These are phyloP conservation scores for Cryptotis parvus DNA, from an alignment of 2,113 vertebrate genomes.

Conservation along the genomic window DNA sequence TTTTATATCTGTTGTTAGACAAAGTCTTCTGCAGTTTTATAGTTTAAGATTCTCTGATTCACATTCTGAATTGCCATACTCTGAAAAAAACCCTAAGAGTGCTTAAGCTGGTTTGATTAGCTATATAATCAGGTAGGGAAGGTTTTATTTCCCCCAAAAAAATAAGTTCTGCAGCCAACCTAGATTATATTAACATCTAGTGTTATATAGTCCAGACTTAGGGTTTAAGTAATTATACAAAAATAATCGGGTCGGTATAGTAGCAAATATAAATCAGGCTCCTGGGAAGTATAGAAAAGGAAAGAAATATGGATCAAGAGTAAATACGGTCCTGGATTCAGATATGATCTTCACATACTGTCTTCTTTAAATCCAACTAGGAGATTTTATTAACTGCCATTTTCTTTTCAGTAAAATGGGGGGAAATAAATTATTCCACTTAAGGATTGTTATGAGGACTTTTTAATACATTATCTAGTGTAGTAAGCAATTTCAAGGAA, in stretches of 20 bases:
- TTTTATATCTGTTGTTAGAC: conserved; percentile 29
- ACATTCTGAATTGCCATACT: background rate
- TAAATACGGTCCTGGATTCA: background rate
- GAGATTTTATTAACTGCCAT: background rate
- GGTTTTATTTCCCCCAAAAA: background rate
- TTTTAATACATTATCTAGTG: conserved; percentile 45
- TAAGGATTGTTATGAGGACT: background rate
- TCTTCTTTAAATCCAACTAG: background rate
- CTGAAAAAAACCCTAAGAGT: conserved; percentile 2
- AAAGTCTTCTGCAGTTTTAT: background rate
- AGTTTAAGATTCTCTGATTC: background rate
- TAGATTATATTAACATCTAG: background rate
- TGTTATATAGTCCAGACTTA: conserved; percentile 14
- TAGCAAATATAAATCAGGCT: conserved; percentile 34
- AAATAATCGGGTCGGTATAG: conserved; percentile 39
- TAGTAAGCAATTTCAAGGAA: conserved; percentile 23
- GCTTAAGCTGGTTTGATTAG: background rate
- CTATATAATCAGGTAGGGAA: background rate
- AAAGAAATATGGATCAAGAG: background rate
- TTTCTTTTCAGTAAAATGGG: conserved; percentile 36
- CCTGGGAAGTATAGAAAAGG: conserved; percentile 10
- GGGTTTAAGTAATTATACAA: conserved; percentile 33
- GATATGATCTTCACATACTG: background rate
- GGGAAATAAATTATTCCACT: background rate
- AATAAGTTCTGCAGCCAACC: background rate